Conservation (phyloP, 2,113 vertebrate species). For the Tachysurus fulvidraco region DNA sequence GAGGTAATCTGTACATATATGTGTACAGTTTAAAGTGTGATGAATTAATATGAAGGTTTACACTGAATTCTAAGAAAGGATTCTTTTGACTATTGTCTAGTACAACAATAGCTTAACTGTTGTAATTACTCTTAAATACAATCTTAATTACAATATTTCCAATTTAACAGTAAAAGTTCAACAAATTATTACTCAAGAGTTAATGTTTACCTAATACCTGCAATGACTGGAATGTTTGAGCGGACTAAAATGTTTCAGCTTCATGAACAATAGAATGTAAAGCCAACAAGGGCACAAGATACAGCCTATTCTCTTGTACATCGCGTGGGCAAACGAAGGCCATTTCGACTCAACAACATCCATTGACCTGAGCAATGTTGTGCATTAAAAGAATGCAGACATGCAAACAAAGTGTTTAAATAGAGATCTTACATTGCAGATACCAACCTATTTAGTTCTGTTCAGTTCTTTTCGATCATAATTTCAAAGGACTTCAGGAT, state of each 20-base stretch:
- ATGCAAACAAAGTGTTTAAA: conserved; percentile 24
- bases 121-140: background rate
- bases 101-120: background rate
- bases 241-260: background rate
- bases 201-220: conserved; percentile 67
- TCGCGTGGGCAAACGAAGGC: conserved; percentile 37
- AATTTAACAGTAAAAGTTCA: too few species aligned
- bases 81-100: background rate
- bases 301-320: conserved; percentile 16
- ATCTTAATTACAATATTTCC: background rate
- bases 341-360: conserved; percentile 31
- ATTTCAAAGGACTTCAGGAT: background rate
- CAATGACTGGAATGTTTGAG: conserved; percentile 27
- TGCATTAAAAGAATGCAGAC: conserved; percentile 8
- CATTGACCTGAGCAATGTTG: conserved; percentile 8
- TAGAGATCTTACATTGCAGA: conserved; percentile 2
- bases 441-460: background rate
- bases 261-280: conserved; percentile 54
- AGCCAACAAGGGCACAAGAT: conserved; percentile 24
- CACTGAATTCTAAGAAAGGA: background rate
- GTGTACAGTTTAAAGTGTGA: background rate
- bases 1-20: background rate
- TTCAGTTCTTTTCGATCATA: background rate
- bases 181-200: conserved; percentile 73
- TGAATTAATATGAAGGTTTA: background rate